Conservation (phyloP, 1,140 invertebrate species). For the Oscheius sp. region DNA sequence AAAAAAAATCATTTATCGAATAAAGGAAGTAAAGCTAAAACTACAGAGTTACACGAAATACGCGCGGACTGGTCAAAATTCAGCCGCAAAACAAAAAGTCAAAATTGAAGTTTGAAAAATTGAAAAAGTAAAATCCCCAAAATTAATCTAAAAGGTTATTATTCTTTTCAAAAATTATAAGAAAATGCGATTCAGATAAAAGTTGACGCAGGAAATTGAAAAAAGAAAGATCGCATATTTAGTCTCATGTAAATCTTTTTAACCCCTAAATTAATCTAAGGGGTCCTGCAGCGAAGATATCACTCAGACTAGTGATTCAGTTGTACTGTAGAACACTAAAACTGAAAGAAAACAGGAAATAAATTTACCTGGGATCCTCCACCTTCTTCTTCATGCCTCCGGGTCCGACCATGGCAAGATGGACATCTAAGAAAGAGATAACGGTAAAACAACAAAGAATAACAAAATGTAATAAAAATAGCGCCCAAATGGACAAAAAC, state of each 20-base stretch:
- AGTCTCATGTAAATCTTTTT: no score
- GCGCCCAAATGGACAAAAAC: neutral
- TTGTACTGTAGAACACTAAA: neutral
- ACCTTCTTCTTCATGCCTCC: constrained; percentile 5
- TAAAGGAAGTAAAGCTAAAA: neutral
- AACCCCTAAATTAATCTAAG: no score
- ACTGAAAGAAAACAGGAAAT: neutral
- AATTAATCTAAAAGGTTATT: no score
- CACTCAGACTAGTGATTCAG: no score
- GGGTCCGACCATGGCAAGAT: constrained; percentile 29
- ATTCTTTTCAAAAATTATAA: no score
- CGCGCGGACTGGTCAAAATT: neutral
- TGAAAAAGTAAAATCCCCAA: neutral
- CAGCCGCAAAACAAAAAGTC: neutral
- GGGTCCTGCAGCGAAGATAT: no score
- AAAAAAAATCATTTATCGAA: neutral
- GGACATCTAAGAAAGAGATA: constrained; percentile 27
- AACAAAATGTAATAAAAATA: neutral
- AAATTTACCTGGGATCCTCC: neutral
- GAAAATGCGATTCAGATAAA: no score
- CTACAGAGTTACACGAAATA: neutral
- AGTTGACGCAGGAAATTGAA: no score
- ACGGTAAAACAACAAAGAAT: neutral
- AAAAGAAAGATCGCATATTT: no score
- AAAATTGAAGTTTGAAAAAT: constrained; percentile 5